Evolutionary conservation across 92 coral and sea anemone species (phyloP), one percentile per base, ranked within the genome.

Genomic region (Umimayanthus chanpuru): DNA sequence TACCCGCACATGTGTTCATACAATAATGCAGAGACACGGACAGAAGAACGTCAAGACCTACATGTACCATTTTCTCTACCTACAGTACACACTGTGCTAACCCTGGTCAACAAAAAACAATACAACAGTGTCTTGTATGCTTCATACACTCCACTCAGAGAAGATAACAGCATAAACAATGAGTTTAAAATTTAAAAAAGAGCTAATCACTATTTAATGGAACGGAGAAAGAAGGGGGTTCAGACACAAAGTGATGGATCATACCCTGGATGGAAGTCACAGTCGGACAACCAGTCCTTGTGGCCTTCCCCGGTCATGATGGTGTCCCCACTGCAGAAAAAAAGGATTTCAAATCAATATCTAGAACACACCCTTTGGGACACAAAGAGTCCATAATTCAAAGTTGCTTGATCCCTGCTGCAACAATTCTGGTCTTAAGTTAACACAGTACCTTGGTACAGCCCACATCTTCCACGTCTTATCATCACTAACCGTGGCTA

Each of bases 291-390:
- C 99, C 99, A 96, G 82, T 96, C 98, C 89, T 95, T 95, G 78
- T 96, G 99, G 71, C 99, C 99, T 91, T 96, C 99, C 2, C 99
- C 99, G 38, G 98, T 95, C 99, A 96, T 96, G n/a, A 96, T 95
- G 73, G 96, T 91, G 43, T 96, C 99, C 50, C 99, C 99, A 89
- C 99, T 96, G 89, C 38, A 81, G 71, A 20, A 79, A 18, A 14
- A 64, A 56, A 11, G 53, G 11, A 66, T 70, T 15, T 12, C 36
- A 36, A 29, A 72, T 68, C 26, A 61, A 1, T 14, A 21, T 85
- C 38, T 68, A 14, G 8, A 53, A 21, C 29, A 32, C 9, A 39
- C 38, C 12, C 12, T 23, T 10, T 11, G 20, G 77, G 5, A 81
- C 32, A 61, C 26, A 61, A 61, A 61, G 8, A 61, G 15, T 56